These are phyloP conservation scores for Cairina moschata DNA, from an alignment of 2,113 vertebrate genomes.

Conservation along the genomic window DNA sequence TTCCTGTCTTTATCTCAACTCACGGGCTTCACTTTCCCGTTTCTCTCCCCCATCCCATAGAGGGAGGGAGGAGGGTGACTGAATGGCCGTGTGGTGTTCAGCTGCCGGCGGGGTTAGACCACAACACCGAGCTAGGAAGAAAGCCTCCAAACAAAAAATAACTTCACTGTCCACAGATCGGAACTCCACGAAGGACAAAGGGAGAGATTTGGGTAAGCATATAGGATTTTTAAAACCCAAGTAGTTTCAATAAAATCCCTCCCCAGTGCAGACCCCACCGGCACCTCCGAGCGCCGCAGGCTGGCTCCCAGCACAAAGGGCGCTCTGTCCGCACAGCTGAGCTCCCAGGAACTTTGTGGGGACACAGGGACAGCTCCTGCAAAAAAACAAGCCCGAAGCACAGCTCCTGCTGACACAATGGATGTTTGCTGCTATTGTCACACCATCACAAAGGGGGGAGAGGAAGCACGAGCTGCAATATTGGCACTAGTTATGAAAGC, in stretches of 20 bases:
- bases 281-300: rapidly evolving
- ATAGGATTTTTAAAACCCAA: neutral
- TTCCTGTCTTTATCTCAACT: too few species aligned
- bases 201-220: neutral
- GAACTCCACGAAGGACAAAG: neutral
- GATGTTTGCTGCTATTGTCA: constrained; percentile 55
- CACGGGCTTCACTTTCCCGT: too few species aligned
- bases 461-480: constrained; percentile 47
- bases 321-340: neutral
- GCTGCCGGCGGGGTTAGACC: too few species aligned
- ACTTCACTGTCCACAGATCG: neutral
- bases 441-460: constrained; percentile 38
- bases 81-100: too few species aligned
- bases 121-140: neutral
- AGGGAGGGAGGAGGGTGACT: too few species aligned
- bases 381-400: neutral
- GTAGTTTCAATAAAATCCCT: neutral
- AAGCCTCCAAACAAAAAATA: neutral
- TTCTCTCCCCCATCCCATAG: too few species aligned
- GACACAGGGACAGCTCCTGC: neutral
- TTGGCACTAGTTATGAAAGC: constrained; percentile 16
- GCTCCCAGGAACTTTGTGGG: neutral
- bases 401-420: constrained; percentile 2
- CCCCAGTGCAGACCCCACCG: neutral
- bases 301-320: neutral